phyloP scores from a whole-genome alignment of 2,888 invertebrate species.

The Catocala fraxini region DNA sequence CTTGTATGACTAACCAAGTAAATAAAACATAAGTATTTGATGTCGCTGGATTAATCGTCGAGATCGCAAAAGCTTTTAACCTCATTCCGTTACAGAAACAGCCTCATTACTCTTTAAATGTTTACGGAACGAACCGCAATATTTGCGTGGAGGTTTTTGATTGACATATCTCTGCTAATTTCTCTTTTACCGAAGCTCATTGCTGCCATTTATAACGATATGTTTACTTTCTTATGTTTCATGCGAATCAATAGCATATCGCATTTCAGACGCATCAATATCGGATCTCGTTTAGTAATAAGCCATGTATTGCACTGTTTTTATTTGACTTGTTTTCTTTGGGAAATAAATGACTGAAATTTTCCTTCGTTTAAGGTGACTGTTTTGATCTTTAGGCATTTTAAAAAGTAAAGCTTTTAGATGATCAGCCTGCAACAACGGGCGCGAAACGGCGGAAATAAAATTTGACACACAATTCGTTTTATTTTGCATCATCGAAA shows the following conservation, averaged over 20 bases:
- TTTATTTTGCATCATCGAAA: too few relatives aligned
- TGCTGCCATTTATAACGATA: neutral
- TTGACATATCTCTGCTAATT: conserved; percentile 30
- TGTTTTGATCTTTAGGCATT: too few relatives aligned
- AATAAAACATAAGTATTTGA: conserved; percentile 24
- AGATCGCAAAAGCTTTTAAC: conserved; percentile 42
- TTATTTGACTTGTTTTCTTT: too few relatives aligned
- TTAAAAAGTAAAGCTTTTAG: too few relatives aligned
- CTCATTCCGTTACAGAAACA: conserved; percentile 35
- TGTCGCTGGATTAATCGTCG: conserved; percentile 28
- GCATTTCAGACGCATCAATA: neutral
- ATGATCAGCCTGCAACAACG: too few relatives aligned
- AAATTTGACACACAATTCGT: too few relatives aligned
- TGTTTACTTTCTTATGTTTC: neutral
- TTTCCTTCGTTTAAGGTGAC: too few relatives aligned
- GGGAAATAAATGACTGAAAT: too few relatives aligned
- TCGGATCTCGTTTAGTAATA: neutral
- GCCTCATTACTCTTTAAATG: conserved; percentile 24
- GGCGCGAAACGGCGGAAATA: too few relatives aligned
- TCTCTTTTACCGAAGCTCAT: conserved; percentile 4
- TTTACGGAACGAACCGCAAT: conserved; percentile 31
- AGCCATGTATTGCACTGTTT: too few relatives aligned
- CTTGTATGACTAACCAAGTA: neutral
- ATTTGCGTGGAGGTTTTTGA: conserved; percentile 28
- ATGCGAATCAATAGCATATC: neutral